Evolutionary conservation across 2,888 invertebrate genomes (phyloP).

Genomic region (Mylabris sibirica): DNA sequence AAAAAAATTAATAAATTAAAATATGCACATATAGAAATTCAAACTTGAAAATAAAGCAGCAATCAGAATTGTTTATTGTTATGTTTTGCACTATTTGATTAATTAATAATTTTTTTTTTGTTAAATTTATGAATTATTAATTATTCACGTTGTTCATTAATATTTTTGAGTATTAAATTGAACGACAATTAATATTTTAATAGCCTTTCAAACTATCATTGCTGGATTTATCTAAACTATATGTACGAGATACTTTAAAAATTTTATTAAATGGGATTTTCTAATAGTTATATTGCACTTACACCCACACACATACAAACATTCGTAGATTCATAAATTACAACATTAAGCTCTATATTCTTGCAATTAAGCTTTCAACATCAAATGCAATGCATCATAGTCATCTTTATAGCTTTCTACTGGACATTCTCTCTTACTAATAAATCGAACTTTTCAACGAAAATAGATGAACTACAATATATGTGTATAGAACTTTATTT

Average conservation of each 20-base stretch:
- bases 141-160: background rate
- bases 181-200: background rate
- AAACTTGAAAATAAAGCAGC: background rate
- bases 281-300: background rate
- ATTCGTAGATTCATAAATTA: background rate
- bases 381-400: background rate
- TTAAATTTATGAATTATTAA: background rate
- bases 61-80: conserved; percentile 8
- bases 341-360: background rate
- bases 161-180: conserved; percentile 1
- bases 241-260: too few species aligned
- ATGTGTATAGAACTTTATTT: background rate
- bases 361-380: conserved; percentile 4
- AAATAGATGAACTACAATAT: background rate
- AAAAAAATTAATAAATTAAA: background rate
- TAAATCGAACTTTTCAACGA: background rate
- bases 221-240: too few species aligned
- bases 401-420: background rate
- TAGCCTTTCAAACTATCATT: too few species aligned
- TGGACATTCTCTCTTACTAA: background rate
- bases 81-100: conserved; percentile 6
- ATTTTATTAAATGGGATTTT: background rate
- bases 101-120: background rate
- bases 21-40: background rate
- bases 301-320: too few species aligned